phyloP scores from a whole-genome alignment of 1,140 invertebrate genomes.

The Drosophila miranda region DNA sequence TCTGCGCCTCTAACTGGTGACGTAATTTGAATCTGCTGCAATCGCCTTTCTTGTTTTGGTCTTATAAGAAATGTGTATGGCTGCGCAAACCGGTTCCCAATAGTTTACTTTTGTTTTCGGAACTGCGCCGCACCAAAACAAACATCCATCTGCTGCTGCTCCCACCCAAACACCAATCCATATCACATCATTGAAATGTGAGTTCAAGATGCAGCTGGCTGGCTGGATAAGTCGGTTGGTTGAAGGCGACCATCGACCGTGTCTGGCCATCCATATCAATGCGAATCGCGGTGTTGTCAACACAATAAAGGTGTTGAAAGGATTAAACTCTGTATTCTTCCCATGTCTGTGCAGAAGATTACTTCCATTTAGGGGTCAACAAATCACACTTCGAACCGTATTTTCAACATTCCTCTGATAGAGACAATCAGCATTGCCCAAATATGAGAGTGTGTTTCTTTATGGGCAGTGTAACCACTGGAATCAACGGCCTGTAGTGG shows the following conservation, averaged over 20 bases:
- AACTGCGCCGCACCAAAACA: constrained; percentile 72
- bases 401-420: no score
- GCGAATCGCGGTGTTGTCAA: constrained; percentile 10
- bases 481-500: no score
- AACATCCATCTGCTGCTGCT: constrained; percentile 42
- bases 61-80: constrained; percentile 63
- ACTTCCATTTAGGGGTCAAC: no score
- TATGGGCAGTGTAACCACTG: no score
- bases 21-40: no score
- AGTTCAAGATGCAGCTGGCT: constrained; percentile 6
- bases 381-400: no score
- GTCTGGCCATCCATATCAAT: constrained; percentile 50
- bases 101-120: constrained; percentile 44
- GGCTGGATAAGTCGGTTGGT: constrained; percentile 9
- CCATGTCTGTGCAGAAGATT: no score
- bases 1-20: no score
- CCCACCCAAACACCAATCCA: constrained; percentile 17
- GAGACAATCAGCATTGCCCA: constrained; percentile 3
- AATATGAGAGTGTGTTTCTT: not conserved
- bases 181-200: not conserved
- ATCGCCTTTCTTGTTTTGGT: constrained; percentile 74
- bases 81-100: constrained; percentile 56
- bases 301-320: constrained; percentile 30
- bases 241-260: constrained; percentile 10
- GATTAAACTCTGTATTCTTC: no score